Evolutionary conservation across 2,888 invertebrate genomes (phyloP).

Genomic region (Galeruca laticollis): DNA sequence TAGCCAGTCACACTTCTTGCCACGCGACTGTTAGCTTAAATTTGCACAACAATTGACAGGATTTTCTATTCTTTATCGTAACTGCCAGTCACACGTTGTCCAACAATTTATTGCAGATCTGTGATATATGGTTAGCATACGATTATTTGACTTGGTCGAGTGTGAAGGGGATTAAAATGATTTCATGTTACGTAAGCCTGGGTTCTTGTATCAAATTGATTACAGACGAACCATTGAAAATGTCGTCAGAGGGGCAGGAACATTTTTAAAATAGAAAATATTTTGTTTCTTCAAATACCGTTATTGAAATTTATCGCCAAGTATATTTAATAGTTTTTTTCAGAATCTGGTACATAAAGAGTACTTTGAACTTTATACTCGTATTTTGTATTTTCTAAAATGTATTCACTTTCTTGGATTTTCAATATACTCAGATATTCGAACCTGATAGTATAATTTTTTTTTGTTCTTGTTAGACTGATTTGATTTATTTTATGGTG

Average conservation of each 20-base stretch:
- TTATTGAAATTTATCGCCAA: constrained; percentile 11
- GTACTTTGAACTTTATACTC: too few species aligned
- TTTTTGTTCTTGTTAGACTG: too few species aligned
- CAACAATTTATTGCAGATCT: constrained; percentile 8
- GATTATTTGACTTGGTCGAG: constrained; percentile 23
- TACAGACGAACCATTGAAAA: constrained; percentile 36
- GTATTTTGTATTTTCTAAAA: too few species aligned
- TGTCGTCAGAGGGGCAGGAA: constrained; percentile 21
- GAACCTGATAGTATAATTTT: too few species aligned
- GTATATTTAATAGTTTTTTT: constrained; percentile 6
- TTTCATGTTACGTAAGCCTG: constrained; percentile 40
- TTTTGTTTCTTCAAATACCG: constrained; percentile 5
- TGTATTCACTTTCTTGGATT: too few species aligned
- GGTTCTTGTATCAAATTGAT: constrained; percentile 46
- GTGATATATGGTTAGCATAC: background rate
- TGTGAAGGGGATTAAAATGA: constrained; percentile 37
- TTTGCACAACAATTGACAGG: constrained; percentile 65
- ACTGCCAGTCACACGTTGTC: constrained; percentile 57
- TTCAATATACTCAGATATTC: too few species aligned
- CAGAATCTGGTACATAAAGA: background rate
- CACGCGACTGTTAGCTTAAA: constrained; percentile 63
- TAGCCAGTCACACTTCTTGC: constrained; percentile 64
- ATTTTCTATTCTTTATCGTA: constrained; percentile 63
- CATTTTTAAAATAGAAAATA: constrained; percentile 5
- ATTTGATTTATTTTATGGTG: too few species aligned